Conservation (phyloP, 2,888 invertebrate genomes). For the Argyresthia goedartella region DNA sequence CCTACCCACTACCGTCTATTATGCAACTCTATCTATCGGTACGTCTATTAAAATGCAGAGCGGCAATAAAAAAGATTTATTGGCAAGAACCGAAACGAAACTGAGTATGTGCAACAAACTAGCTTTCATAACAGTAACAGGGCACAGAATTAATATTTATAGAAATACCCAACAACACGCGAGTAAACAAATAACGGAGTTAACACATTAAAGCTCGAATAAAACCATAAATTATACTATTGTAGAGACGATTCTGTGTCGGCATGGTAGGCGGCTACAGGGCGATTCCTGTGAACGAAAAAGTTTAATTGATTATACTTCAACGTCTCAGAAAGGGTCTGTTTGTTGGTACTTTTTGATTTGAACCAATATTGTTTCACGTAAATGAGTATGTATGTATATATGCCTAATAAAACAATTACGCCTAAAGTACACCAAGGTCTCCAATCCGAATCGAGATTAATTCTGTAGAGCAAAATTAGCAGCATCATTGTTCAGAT, state of each 20-base stretch:
- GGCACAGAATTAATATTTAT: constrained; percentile 2
- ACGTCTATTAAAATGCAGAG: background rate
- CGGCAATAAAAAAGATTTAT: background rate
- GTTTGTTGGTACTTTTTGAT: too few species aligned
- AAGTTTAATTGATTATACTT: too few species aligned
- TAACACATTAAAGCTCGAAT: constrained; percentile 8
- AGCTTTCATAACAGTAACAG: constrained; percentile 1
- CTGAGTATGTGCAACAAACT: too few species aligned
- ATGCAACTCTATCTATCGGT: background rate
- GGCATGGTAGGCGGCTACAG: background rate
- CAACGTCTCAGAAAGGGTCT: too few species aligned
- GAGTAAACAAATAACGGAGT: constrained; percentile 9
- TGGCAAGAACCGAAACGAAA: too few species aligned
- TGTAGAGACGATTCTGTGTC: background rate
- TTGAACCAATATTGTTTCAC: too few species aligned
- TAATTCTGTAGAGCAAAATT: too few species aligned
- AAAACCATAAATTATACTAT: constrained; percentile 5
- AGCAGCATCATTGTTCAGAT: too few species aligned
- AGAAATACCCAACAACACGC: constrained; percentile 2
- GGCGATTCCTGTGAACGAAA: background rate
- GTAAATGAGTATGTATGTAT: too few species aligned
- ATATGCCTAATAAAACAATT: too few species aligned
- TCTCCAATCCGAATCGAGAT: too few species aligned
- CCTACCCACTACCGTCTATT: background rate
- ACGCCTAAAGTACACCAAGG: too few species aligned